phyloP scores from a whole-genome alignment of 1,140 invertebrate species.

The Pseudomyrmex pallidus region DNA sequence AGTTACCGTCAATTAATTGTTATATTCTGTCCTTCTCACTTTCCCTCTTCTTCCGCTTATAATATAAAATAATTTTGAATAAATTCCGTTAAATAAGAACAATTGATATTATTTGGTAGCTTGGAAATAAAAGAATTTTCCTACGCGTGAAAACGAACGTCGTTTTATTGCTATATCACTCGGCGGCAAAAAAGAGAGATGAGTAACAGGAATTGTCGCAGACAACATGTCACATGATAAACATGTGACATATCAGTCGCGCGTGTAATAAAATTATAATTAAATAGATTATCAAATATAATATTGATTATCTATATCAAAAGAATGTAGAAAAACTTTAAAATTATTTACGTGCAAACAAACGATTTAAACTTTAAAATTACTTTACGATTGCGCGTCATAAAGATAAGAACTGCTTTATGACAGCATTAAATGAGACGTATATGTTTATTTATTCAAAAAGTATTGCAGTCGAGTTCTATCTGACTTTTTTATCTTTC shows the following conservation, averaged over 20 bases:
- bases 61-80: background rate
- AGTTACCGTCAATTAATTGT: slow-evolving; percentile 19
- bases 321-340: background rate
- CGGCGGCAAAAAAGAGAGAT: background rate
- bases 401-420: background rate
- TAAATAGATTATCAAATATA: background rate
- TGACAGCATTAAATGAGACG: background rate
- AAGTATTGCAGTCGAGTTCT: background rate
- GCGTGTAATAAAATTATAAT: background rate
- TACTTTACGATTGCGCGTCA: background rate
- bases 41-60: background rate
- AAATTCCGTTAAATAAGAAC: background rate
- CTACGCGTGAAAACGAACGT: background rate
- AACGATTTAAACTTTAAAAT: no score
- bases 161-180: background rate
- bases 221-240: no score
- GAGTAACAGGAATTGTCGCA: background rate
- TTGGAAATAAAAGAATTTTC: background rate
- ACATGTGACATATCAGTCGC: background rate
- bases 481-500: slow-evolving; percentile 4
- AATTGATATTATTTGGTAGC: background rate
- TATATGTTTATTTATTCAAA: background rate
- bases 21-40: background rate
- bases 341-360: background rate
- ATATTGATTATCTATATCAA: no score